Base-by-base conservation (phyloP, 1,140 invertebrate species). In the Homalodisca vitripennis region DNA sequence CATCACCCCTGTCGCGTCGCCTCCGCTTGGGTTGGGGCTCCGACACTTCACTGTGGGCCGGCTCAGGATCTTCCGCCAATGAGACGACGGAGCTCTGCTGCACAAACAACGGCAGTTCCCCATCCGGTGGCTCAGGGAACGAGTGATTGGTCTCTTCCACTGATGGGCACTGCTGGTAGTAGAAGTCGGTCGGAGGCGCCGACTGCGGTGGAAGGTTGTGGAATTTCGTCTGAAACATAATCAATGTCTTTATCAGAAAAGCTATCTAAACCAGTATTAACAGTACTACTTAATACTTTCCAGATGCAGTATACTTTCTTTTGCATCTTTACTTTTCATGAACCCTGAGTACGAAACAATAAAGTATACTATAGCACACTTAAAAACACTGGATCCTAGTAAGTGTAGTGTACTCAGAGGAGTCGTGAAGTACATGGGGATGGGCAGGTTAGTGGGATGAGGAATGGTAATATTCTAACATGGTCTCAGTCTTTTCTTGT, bases 61-160 rank as follows among this genome's bases (percentile, higher is more conserved):
- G 12, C n/a, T 2, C 32, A 20, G 2, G 2, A n/a, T 64, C 29
- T 12, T 66, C 63, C 2, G 32, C 63, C 14, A 41, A 2, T 24
- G 41, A 66, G 26, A 46, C 20, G 14, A 46, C 41, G 13, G 63
- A 66, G 34, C 26, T 66, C 17, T 41, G 63, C 41, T 66, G 32
- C 17, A 66, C 63, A 24, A 46, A 66, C 12, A 66, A 20, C 10
- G 32, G 63, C 34, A 66, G 27, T 27, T 66, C 63, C 2, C 24
- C 63, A 6, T 66, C 63, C 6, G n/a, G n/a, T 41, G n/a, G 32
- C 41, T 66, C 63, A 66, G 41, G 32, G 30, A 30, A 47, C 26
- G 63, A 66, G 20, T 41, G 41, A 24, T 47, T 66, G 2, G 63
- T 66, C 12, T 66, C 63, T 10, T 66, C 63, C 41, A 63, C 17